Evolutionary conservation across 2,888 invertebrate species (phyloP), one percentile per base, ranked within the genome.

Genomic region (Dusona sp.): DNA sequence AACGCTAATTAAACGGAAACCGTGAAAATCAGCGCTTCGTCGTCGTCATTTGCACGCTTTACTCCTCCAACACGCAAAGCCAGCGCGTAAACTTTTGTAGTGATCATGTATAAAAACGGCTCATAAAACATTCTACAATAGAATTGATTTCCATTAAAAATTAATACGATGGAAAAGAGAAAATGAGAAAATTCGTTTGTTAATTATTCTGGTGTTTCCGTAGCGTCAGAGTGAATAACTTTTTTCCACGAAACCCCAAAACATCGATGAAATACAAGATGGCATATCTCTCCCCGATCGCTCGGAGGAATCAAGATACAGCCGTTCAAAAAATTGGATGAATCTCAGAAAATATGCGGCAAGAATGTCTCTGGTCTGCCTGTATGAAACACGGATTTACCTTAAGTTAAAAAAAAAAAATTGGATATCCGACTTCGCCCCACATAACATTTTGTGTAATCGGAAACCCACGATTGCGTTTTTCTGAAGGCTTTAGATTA

Each of bases 1-100:
- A 90, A 89, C 85, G 88, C 88, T 91, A 91, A 91, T 91, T 90
- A 91, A 90, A 87, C 85, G 86, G 87, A 89, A 89, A 89, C 89
- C 88, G 85, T 87, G 88, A 89, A 90, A 91, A 87, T 89, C 87
- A 79, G 81, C 87, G 79, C 86, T 85, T 87, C 87, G 85, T 79
- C 70, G 80, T 72, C 77, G 77, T 68, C 57, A 25, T 84, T 70
- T 68, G 80, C 80, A 75, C 86, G 67, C 79, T 77, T 73, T 51
- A 57, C 57, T 65, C 61, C 57, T 74, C 57, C n/a, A 67, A 86
- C 86, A 84, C 79, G 86, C 82, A 64, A 82, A 54, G 33, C 54
- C 29, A 42, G n/a, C 22, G 29, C 16, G 3, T 13, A 48, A 0
- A 57, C 9, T 4, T 4, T 72, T 7, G 64, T 45, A 2, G 8